These are phyloP conservation scores for Amyelois transitella DNA, from an alignment of 1,140 invertebrate species.

Conservation along the genomic window DNA sequence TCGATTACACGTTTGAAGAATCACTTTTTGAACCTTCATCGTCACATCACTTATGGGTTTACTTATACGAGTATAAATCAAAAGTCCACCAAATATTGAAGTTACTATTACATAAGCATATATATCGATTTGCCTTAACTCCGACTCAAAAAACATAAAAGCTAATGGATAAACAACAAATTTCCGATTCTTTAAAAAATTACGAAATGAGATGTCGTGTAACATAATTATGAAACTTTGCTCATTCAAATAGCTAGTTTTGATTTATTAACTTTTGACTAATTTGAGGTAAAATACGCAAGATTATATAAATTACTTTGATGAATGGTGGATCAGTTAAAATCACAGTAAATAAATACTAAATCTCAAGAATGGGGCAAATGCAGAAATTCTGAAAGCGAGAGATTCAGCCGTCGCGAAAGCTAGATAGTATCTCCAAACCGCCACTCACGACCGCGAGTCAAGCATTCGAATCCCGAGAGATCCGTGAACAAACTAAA, in stretches of 20 bases:
- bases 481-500: constrained; percentile 14
- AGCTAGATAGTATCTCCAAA: constrained; percentile 29
- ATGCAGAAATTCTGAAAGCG: constrained; percentile 11
- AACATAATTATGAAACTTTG: not conserved
- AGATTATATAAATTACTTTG: not conserved
- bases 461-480: constrained; percentile 3
- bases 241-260: not conserved
- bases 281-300: not conserved
- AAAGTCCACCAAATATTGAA: too few species aligned
- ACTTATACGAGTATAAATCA: too few species aligned
- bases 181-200: not conserved
- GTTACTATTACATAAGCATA: not conserved
- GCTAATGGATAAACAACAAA: not conserved
- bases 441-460: constrained; percentile 27
- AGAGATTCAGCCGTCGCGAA: constrained; percentile 19
- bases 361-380: not conserved
- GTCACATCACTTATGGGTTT: too few species aligned
- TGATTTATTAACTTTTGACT: not conserved
- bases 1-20: too few species aligned
- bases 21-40: too few species aligned
- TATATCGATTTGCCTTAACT: too few species aligned
- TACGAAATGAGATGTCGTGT: not conserved
- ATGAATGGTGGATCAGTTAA: not conserved
- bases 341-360: not conserved
- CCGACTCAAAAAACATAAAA: not conserved